Base-by-base conservation (phyloP, 2,888 invertebrate species). In the Patella depressa region DNA sequence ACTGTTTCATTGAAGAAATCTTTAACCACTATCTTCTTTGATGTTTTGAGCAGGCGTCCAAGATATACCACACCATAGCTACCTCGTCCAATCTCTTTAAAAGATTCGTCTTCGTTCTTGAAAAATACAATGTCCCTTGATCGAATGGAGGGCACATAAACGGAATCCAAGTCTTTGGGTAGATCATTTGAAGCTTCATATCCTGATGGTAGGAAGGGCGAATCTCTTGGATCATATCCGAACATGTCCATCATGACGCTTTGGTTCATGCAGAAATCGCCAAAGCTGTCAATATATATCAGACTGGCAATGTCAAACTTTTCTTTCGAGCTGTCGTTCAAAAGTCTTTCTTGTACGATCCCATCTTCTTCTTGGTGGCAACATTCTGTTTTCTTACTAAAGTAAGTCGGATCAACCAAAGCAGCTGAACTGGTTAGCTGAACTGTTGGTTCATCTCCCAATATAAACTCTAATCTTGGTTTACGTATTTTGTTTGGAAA, bases 51-150 rank as follows among this genome's bases (percentile, higher is more conserved):
- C 65, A 65, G 11, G 12, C 19, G 74, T 12, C 77, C 80, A 2
- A 80, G 78, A 53, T 81, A 81, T 17, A 82, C 81, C 45, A 77
- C 76, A 19, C 80, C 81, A 59, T 79, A 82, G 55, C 79, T 79
- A 34, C 81, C 81, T 7, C 81, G 77, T 15, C 80, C 81, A 17
- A 82, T 79, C 34, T 81, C 80, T 15, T 79, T 80, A 73, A 78
- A 82, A 7, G 79, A 80, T 19, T 79, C 78, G 59, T 78, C 78
- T 11, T 80, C 79, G 15, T 77, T 75, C 69, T 76, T 74, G 7
- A 78, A 74, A 59, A 80, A 82, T 11, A 72, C 70, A 17, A 80
- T 73, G 9, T 79, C 71, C 24, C 79, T 77, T 34, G 78, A 75
- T 71, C 79, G 78, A 19, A 82, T 79, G 4, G 77, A 70, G 11